Evolutionary conservation across 2,113 vertebrate genomes (phyloP).

Genomic region (Chaetodon auriga): DNA sequence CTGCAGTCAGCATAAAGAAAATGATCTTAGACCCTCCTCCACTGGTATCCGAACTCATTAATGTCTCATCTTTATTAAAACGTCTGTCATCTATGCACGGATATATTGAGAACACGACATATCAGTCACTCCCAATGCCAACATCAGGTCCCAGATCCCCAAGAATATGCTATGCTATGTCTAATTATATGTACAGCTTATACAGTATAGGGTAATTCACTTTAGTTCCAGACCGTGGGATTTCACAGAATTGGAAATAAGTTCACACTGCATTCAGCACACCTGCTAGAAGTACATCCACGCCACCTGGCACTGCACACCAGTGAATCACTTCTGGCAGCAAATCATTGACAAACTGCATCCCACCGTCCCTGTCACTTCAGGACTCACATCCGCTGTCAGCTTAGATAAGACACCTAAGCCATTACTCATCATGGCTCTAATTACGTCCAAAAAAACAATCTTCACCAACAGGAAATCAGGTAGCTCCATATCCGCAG

Average conservation of each 20-base stretch:
- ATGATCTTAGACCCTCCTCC: not conserved
- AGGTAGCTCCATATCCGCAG: not conserved
- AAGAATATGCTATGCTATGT: not conserved
- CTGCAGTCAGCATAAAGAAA: not conserved
- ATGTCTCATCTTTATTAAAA: not conserved
- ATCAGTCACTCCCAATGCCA: not conserved
- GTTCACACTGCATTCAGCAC: slow-evolving; percentile 39
- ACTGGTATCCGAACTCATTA: not conserved
- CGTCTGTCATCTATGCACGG: not conserved
- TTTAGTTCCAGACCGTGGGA: slow-evolving; percentile 2
- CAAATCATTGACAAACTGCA: slow-evolving; percentile 42
- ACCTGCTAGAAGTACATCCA: slow-evolving; percentile 35
- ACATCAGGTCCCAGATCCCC: not conserved
- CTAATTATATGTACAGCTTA: not conserved
- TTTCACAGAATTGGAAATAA: slow-evolving; percentile 28
- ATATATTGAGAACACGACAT: not conserved
- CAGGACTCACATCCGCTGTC: slow-evolving; percentile 13
- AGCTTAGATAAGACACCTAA: slow-evolving; percentile 36
- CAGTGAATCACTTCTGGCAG: slow-evolving; percentile 57
- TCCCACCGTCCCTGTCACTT: slow-evolving; percentile 33
- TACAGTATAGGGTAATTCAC: not conserved
- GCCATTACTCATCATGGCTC: slow-evolving; percentile 42
- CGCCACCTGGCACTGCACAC: slow-evolving; percentile 30
- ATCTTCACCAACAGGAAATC: slow-evolving; percentile 14
- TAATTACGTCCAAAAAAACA: slow-evolving; percentile 26